phyloP scores from a whole-genome alignment of 2,888 invertebrate species.

The Mythimna impura region DNA sequence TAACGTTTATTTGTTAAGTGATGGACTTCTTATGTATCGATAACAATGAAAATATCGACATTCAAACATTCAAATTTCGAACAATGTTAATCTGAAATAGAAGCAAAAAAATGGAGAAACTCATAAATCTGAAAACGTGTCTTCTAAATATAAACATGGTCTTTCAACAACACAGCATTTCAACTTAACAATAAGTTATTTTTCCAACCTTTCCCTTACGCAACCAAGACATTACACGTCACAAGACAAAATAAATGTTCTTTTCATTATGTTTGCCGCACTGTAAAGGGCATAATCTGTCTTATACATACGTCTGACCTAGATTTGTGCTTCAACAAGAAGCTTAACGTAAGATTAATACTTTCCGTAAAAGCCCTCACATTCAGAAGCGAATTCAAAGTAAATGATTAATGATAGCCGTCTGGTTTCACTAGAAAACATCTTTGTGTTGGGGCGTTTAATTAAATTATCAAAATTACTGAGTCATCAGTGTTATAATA shows the following conservation, averaged over 20 bases:
- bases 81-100: not conserved
- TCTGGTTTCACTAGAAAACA: conserved; percentile 43
- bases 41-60: conserved; percentile 20
- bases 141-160: conserved; percentile 10
- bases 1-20: conserved; percentile 74
- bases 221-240: conserved; percentile 22
- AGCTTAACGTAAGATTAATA: conserved; percentile 49
- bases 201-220: conserved; percentile 10
- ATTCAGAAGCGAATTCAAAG: conserved; percentile 40
- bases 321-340: conserved; percentile 50
- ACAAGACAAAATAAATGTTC: conserved; percentile 26
- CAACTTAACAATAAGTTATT: not conserved
- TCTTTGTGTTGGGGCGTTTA: conserved; percentile 31
- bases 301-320: conserved; percentile 51
- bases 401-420: conserved; percentile 53
- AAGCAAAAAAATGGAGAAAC: not conserved
- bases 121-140: not conserved
- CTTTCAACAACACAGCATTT: conserved; percentile 30
- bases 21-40: conserved; percentile 58
- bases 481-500: conserved; percentile 41
- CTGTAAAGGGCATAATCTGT: conserved; percentile 47
- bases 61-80: not conserved
- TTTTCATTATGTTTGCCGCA: conserved; percentile 37
- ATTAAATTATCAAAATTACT: conserved; percentile 37
- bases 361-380: conserved; percentile 45